Evolutionary conservation across 2,888 invertebrate species (phyloP).

Genomic region (Sthenelais limicola): DNA sequence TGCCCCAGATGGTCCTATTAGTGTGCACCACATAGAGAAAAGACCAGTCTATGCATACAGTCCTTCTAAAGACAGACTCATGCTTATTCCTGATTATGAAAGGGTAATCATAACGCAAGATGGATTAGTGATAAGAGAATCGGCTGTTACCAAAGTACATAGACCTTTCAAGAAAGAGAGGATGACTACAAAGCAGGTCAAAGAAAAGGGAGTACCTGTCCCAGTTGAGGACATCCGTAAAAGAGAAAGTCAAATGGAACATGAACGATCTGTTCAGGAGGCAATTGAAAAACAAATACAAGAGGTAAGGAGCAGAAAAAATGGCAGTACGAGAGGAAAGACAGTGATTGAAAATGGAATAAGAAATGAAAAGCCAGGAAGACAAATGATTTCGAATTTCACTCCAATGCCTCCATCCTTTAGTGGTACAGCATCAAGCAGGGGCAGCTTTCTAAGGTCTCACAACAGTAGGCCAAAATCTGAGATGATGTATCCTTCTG

Average conservation of each 20-base stretch:
- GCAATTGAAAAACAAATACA: not conserved
- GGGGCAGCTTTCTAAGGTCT: no score
- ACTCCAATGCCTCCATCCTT: constrained; percentile 11
- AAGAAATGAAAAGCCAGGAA: not conserved
- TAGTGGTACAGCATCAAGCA: no score
- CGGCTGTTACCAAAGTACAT: constrained; percentile 7
- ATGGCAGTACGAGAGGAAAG: not conserved
- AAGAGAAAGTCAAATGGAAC: not conserved
- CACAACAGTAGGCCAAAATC: no score
- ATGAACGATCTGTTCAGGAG: not conserved
- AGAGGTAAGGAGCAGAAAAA: not conserved
- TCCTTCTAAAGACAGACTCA: not conserved
- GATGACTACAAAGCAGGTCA: not conserved
- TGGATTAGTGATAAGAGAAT: constrained; percentile 5
- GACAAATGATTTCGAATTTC: not conserved
- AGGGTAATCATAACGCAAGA: constrained; percentile 16
- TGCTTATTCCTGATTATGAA: constrained; percentile 18
- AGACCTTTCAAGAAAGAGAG: not conserved
- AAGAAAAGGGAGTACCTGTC: constrained; percentile 8
- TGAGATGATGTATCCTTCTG: not conserved
- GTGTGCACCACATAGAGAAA: not conserved
- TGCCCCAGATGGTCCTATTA: not conserved
- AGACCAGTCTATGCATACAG: constrained; percentile 23
- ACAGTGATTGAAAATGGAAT: not conserved
- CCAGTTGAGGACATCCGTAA: not conserved